Evolutionary conservation across 2,888 invertebrate genomes (phyloP), one percentile per base, ranked within the genome.

Genomic region (Rutpela maculata): DNA sequence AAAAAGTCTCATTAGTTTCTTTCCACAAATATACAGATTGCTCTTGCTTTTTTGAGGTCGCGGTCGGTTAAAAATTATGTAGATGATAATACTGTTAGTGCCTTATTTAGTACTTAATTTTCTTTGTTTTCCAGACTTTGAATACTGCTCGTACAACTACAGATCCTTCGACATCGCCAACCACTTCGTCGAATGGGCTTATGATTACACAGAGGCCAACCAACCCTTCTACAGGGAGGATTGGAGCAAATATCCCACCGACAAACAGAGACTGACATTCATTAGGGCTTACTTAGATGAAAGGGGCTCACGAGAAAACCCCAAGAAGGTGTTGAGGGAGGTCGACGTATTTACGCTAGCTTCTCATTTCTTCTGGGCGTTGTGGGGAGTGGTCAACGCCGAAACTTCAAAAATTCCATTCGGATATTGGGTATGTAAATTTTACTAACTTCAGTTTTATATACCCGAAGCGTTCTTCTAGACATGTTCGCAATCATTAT

Each of bases 81-180:
- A n/a, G n/a, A n/a, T n/a, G n/a, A n/a, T n/a, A n/a, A n/a, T n/a
- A n/a, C n/a, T n/a, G n/a, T n/a, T n/a, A n/a, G n/a, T n/a, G n/a
- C n/a, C 7, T 43, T 7, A 1, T 15, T 43, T 12, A 12, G 22
- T 35, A n/a, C 19, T 19, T 31, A 65, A 38, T n/a, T 35, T 65
- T 59, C 15, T 73, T 76, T 78, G 79, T 70, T 70, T 84, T 84
- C 18, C 82, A 86, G 98, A 98, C 89, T 98, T 97, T 88, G 98
- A 98, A 90, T 98, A 98, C 88, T 98, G 98, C 89, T 96, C 98
- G 0, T 98, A 98, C 90, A 98, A 98, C 88, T 96, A 96, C 88
- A 92, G 98, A 69, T 97, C 95, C 0, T 98, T 98, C 89, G 98
- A 98, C 89, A 91, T 98, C 68, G 98, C 98, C 3, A 98, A 98